These are phyloP conservation scores for Dolichopus griseipennis DNA, from an alignment of 2,888 invertebrate species.

Conservation along the genomic window DNA sequence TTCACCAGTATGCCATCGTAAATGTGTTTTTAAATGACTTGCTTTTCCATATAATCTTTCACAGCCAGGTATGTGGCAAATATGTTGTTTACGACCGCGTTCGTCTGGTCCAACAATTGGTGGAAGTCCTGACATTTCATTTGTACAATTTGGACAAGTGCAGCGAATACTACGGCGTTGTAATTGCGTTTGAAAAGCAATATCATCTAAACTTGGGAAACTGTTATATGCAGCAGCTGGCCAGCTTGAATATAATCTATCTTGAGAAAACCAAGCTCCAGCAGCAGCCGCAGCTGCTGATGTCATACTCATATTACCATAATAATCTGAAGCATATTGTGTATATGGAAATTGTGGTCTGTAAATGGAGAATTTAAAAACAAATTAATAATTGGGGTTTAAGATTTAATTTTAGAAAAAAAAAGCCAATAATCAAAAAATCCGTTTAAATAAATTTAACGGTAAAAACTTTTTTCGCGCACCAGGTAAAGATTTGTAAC, in stretches of 20 bases:
- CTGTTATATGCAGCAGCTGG: constrained; percentile 28
- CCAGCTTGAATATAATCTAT: constrained; percentile 37
- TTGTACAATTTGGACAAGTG: constrained; percentile 72
- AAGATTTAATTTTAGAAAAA: too few relatives aligned
- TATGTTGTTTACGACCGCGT: constrained; percentile 69
- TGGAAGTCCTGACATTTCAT: constrained; percentile 66
- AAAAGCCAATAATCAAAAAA: too few relatives aligned
- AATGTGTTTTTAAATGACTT: constrained; percentile 85
- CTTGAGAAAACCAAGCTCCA: constrained; percentile 38
- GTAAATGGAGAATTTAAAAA: constrained; percentile 14
- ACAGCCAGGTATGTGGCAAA: constrained; percentile 82
- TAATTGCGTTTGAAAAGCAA: constrained; percentile 46
- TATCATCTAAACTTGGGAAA: constrained; percentile 38
- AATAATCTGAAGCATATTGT: constrained; percentile 41
- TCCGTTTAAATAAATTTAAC: not conserved
- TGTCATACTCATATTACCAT: constrained; percentile 39
- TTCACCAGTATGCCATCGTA: constrained; percentile 90
- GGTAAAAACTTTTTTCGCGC: not conserved
- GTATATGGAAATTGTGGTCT: constrained; percentile 41
- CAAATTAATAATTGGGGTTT: not conserved
- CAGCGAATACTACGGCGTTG: constrained; percentile 67
- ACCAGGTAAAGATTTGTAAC: too few relatives aligned
- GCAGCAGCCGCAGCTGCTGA: constrained; percentile 35
- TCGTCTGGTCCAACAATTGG: constrained; percentile 64
- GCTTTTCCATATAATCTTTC: constrained; percentile 86